Base-by-base conservation (phyloP, 2,797 vertebrate species). In the Semotilus atromaculatus region DNA sequence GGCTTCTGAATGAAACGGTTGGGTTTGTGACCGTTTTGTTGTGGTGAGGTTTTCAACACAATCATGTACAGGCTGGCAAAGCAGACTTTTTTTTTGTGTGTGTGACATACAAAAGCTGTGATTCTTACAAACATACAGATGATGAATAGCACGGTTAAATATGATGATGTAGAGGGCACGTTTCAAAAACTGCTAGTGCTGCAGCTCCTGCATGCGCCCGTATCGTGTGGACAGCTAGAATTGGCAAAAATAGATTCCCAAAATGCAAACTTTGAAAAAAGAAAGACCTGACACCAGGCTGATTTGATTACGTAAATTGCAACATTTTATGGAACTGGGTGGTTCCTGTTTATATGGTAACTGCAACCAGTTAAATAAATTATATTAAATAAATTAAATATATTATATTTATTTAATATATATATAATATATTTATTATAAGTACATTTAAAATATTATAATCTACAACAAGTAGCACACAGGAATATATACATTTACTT, bases 1-100 rank as follows among this genome's bases (percentile, higher is more conserved):
- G 45, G 70, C 78, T 81, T 86, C 85, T 82, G 85, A 85, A 82
- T 76, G 73, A 82, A 76, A 82, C 1, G 40, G 29, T 66, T 71
- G 72, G 29, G 36, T n/a, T n/a, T 43, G 60, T 29, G 84, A 75
- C 53, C 26, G 11, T 73, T 85, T 53, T 73, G 53, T 85, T 71
- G 72, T 75, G 71, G 68, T 66, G 36, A 85, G 38, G 58, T 80
- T 85, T 84, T 77, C 48, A 58, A 78, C 36, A 21, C 62, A 10
- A 38, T 76, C 34, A 55, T 53, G 29, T 4, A 31, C 18, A 45
- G 58, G 21, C 23, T 29, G 18, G 58, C 38, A 77, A 77, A 60
- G 55, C 58, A n/a, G 43, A n/a, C n/a, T n/a, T n/a, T n/a, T n/a
- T n/a, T n/a, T n/a, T n/a, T n/a, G n/a, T n/a, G n/a, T n/a, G n/a